A percentile compares a stretch with the other conserved stretches of the same genome.
Conservation (phyloP, 2,888 invertebrate species). For the Heliconius charithonia region DNA sequence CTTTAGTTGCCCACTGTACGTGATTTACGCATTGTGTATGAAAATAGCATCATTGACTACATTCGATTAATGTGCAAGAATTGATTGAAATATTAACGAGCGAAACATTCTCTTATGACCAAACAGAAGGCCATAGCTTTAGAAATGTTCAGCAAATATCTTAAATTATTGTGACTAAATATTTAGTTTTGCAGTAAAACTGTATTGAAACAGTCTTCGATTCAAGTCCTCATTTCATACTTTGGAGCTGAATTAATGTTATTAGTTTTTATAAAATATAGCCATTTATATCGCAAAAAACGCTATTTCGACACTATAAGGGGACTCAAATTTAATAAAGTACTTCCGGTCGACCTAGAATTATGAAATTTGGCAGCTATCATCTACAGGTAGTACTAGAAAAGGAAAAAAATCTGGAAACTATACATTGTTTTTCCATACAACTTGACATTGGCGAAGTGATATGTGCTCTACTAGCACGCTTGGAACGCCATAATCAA, state of each 20-base stretch:
- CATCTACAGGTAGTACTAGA: too few relatives aligned
- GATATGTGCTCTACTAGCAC: too few relatives aligned
- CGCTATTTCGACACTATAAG: too few relatives aligned
- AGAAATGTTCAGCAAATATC: not conserved
- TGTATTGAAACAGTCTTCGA: not conserved
- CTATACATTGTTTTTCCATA: too few relatives aligned
- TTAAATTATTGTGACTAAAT: not conserved
- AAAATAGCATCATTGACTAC: slow-evolving; percentile 43
- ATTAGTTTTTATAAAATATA: too few relatives aligned
- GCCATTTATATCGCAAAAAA: too few relatives aligned
- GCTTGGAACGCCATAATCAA: too few relatives aligned
- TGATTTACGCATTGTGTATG: slow-evolving; percentile 31
- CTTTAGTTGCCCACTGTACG: slow-evolving; percentile 21
- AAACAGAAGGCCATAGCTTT: slow-evolving; percentile 1
- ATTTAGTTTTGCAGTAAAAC: not conserved
- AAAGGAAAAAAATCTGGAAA: too few relatives aligned
- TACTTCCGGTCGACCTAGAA: too few relatives aligned
- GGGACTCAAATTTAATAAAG: too few relatives aligned
- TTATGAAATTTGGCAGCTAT: too few relatives aligned
- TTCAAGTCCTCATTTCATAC: not conserved
- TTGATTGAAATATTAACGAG: slow-evolving; percentile 34
- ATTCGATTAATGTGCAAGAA: slow-evolving; percentile 25
- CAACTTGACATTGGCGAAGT: too few relatives aligned
- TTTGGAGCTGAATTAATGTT: not conserved
- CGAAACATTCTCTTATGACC: slow-evolving; percentile 15